Evolutionary conservation across 1,140 invertebrate genomes (phyloP), one percentile per base, ranked within the genome.

Genomic region (Drosophila tristis): DNA sequence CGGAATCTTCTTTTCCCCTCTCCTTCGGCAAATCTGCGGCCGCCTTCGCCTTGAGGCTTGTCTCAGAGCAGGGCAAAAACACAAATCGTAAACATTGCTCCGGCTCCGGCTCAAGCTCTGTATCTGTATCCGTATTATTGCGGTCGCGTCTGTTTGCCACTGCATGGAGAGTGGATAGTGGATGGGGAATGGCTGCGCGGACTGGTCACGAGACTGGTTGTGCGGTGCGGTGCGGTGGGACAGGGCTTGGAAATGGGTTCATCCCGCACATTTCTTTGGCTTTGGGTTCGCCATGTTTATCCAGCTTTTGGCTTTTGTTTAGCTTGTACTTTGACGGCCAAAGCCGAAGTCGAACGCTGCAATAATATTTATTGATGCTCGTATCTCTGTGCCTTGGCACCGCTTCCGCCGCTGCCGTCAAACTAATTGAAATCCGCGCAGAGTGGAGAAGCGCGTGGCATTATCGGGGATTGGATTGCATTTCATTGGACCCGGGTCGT

Each of bases 321-420:
- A 67, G 56, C 43, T 77, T 68, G 62, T 59, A 68, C 73, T 77
- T 70, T 44, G 62, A n/a, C 13, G 51, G 25, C 45, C 78, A 25
- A 9, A 48, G 63, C 35, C 35, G 49, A 65, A 81, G 63, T 67
- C 60, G 50, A 57, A 57, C 62, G 51, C 47, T 49, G 48, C 20
- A 79, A 79, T 76, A 76, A 79, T 80, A 42, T 57, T 73, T 61
- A 79, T 76, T 73, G 80, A 79, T 66, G 64, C 48, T 45, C 39
- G 44, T 35, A 35, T 56, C 44, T 20, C 23, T 4, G 7, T 42
- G 23, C 26, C 51, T 29, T 39, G 35, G 35, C 35, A 13, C 31
- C 31, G 31, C 31, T 31, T 31, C 31, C 31, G 8, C 8, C 8
- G 31, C 7, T 9, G 35, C 35, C 35, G 39, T 31, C 42, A 54